A percentile compares a stretch with the other conserved stretches of the same genome.
These are phyloP conservation scores for Gambusia holbrooki DNA, from an alignment of 2,113 vertebrate species.

Conservation along the genomic window DNA sequence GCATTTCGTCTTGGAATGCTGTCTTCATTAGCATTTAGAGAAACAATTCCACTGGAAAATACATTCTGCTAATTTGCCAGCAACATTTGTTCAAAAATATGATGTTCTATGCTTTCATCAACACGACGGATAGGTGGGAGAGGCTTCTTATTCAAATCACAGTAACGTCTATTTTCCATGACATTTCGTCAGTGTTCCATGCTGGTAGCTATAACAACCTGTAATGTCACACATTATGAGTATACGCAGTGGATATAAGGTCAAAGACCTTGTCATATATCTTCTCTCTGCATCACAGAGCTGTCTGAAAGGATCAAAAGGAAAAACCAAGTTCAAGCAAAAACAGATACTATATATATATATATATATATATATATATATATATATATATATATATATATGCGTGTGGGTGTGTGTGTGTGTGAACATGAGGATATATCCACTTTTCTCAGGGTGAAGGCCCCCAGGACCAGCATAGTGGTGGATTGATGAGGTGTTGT, in stretches of 20 bases:
- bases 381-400: no score
- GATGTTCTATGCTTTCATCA: conserved; percentile 20
- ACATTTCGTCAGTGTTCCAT: conserved; percentile 42
- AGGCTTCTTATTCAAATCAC: conserved; percentile 44
- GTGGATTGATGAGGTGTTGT: conserved; percentile 63
- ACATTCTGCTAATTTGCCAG: conserved; percentile 4
- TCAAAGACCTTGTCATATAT: neutral
- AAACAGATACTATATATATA: conserved; percentile 45
- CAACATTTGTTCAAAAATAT: conserved; percentile 5
- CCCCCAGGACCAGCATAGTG: conserved; percentile 50
- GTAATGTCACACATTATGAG: conserved; percentile 9
- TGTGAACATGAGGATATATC: conserved; percentile 46
- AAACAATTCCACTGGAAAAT: neutral
- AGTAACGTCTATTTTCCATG: conserved; percentile 32
- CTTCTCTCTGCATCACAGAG: neutral
- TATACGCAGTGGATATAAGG: neutral
- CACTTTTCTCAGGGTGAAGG: conserved; percentile 56
- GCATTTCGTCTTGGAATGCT: conserved; percentile 12
- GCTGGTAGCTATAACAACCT: conserved; percentile 30
- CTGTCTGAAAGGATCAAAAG: neutral
- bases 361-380: no score
- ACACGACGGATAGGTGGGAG: conserved; percentile 14
- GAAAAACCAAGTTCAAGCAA: conserved; percentile 2
- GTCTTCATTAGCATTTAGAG: conserved; percentile 43
- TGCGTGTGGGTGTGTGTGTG: no score